These are phyloP conservation scores for Nomada fabriciana DNA, from an alignment of 2,888 invertebrate genomes.

Conservation along the genomic window DNA sequence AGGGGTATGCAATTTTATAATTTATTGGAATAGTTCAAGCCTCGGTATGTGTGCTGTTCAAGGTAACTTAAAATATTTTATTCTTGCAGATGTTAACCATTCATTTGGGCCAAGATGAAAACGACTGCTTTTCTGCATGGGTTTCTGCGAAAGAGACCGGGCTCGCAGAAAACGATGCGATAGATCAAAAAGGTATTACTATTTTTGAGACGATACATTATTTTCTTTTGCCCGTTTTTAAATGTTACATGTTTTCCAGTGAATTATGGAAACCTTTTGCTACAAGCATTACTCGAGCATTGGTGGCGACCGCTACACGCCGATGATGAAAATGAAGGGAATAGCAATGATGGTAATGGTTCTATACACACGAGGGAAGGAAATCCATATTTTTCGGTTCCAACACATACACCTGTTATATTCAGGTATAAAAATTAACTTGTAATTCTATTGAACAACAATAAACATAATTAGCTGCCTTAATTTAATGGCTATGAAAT, in stretches of 20 bases:
- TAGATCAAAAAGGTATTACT: constrained; percentile 89
- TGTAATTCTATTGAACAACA: neutral
- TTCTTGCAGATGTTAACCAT: constrained; percentile 95
- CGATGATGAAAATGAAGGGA: constrained; percentile 90
- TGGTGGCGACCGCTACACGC: constrained; percentile 93
- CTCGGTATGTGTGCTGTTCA: neutral
- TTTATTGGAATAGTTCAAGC: constrained; percentile 8
- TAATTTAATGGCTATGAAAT: neutral
- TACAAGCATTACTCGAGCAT: constrained; percentile 97
- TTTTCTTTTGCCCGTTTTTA: constrained; percentile 3
- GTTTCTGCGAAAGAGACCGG: constrained; percentile 98
- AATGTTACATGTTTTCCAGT: constrained; percentile 85
- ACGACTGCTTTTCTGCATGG: constrained; percentile 99
- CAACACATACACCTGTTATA: constrained; percentile 98
- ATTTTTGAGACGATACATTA: neutral
- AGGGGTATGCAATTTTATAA: constrained; percentile 87
- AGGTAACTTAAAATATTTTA: constrained; percentile 1
- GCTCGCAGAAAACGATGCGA: constrained; percentile 89
- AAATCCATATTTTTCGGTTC: constrained; percentile 93
- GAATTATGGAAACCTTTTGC: constrained; percentile 96
- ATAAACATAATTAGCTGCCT: neutral
- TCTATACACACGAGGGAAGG: constrained; percentile 83
- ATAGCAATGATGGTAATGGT: constrained; percentile 85
- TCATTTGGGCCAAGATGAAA: constrained; percentile 98
- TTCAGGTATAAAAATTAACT: constrained; percentile 88